phyloP scores from a whole-genome alignment of 2,888 invertebrate genomes.

The Sminthurinus aureus region DNA sequence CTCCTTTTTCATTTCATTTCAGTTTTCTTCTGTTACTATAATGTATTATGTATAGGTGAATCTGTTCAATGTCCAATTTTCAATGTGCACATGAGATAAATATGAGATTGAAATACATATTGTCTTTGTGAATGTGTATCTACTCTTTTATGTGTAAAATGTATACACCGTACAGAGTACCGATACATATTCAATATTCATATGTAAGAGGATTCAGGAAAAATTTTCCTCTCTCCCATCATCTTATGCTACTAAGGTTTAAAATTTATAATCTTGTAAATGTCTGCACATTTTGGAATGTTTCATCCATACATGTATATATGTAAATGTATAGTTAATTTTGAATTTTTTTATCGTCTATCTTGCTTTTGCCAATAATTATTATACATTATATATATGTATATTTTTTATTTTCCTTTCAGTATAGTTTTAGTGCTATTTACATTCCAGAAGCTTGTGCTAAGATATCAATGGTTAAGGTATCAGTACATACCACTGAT shows the following conservation, averaged over 20 bases:
- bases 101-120: too few species aligned
- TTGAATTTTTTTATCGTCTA: neutral
- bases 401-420: neutral
- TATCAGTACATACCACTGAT: neutral
- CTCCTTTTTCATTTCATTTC: conserved; percentile 16
- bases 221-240: neutral
- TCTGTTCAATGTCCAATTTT: too few species aligned
- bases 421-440: conserved; percentile 8
- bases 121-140: too few species aligned
- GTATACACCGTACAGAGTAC: neutral
- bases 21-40: neutral
- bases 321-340: neutral
- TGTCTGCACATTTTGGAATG: neutral
- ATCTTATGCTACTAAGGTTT: conserved; percentile 7
- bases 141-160: neutral
- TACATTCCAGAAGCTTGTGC: neutral
- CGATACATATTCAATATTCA: neutral
- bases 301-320: neutral
- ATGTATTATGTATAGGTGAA: too few species aligned
- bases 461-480: neutral
- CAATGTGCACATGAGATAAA: too few species aligned
- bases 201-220: conserved; percentile 6
- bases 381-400: neutral
- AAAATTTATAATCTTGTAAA: conserved; percentile 30
- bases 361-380: conserved; percentile 1